phyloP scores from a whole-genome alignment of 23 tunicate genomes.

The Halocynthia roretzi region DNA sequence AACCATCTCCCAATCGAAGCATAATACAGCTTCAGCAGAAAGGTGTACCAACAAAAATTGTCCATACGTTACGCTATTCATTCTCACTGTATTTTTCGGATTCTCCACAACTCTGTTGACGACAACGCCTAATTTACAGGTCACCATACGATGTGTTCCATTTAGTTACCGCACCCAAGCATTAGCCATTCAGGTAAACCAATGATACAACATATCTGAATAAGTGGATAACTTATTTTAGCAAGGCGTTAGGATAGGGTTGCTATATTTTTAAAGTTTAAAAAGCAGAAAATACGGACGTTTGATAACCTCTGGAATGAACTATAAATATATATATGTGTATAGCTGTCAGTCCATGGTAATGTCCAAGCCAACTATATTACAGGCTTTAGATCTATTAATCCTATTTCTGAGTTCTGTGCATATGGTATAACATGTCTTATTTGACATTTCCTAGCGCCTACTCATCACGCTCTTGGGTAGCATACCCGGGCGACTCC shows the following conservation, averaged over 20 bases:
- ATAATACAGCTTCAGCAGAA: slow-evolving; percentile 3
- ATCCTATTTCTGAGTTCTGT: too few relatives aligned
- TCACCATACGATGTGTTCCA: slow-evolving; percentile 28
- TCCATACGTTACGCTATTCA: background rate
- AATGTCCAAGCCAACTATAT: too few relatives aligned
- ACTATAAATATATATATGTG: too few relatives aligned
- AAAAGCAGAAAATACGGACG: too few relatives aligned
- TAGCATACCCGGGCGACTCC: slow-evolving; percentile 67
- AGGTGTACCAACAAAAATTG: slow-evolving; percentile 6
- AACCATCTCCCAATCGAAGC: background rate
- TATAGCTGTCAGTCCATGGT: too few relatives aligned
- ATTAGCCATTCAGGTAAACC: slow-evolving; percentile 23
- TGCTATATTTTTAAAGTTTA: too few relatives aligned
- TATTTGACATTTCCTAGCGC: background rate
- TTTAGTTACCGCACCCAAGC: slow-evolving; percentile 20
- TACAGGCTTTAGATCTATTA: too few relatives aligned
- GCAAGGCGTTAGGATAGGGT: too few relatives aligned
- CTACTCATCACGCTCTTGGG: slow-evolving; percentile 46
- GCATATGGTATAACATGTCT: too few relatives aligned
- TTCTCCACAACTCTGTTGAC: background rate
- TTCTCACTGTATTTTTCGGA: background rate
- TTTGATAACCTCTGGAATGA: too few relatives aligned
- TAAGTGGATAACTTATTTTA: too few relatives aligned
- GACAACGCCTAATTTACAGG: slow-evolving; percentile 23
- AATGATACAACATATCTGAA: too few relatives aligned